A percentile compares a stretch with the other conserved stretches of the same genome.
Conservation (phyloP, 2,113 vertebrate genomes). For the Antennarius striatus region DNA sequence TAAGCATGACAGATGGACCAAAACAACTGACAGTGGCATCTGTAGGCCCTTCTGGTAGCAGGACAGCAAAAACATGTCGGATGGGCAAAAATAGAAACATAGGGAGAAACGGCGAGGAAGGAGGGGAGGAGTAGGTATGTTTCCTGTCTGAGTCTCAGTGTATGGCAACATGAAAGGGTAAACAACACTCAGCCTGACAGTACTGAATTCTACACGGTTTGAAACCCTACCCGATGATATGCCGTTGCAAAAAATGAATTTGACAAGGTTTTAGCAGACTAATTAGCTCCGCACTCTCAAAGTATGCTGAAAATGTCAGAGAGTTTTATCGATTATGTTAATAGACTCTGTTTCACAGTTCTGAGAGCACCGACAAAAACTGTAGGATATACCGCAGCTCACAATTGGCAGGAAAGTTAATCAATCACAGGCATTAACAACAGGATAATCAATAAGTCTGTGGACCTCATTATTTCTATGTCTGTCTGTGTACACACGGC, state of each 20-base stretch:
- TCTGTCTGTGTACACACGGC: too few relatives aligned
- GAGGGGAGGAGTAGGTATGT: not conserved
- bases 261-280: slow-evolving; percentile 38
- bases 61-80: slow-evolving; percentile 27
- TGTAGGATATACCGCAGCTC: slow-evolving; percentile 23
- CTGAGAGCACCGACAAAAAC: slow-evolving; percentile 38
- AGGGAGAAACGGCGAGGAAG: not conserved
- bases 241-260: slow-evolving; percentile 18
- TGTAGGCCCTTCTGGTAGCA: slow-evolving; percentile 41
- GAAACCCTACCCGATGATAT: slow-evolving; percentile 14
- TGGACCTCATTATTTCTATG: slow-evolving; percentile 11
- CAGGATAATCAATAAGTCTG: not conserved
- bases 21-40: slow-evolving; percentile 51
- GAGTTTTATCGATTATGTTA: slow-evolving; percentile 55
- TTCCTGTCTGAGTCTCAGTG: not conserved
- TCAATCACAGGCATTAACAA: slow-evolving; percentile 42
- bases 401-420: slow-evolving; percentile 41
- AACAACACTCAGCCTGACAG: not conserved
- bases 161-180: accelerated
- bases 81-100: slow-evolving; percentile 23
- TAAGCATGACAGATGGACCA: slow-evolving; percentile 41
- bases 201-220: slow-evolving; percentile 8
- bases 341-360: slow-evolving; percentile 46
- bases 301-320: slow-evolving; percentile 54
- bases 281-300: slow-evolving; percentile 43